Percentiles rank a stretch among this genome's conserved stretches.
Conservation (phyloP, 2,113 vertebrate genomes). For the Rhabdornis inornatus region DNA sequence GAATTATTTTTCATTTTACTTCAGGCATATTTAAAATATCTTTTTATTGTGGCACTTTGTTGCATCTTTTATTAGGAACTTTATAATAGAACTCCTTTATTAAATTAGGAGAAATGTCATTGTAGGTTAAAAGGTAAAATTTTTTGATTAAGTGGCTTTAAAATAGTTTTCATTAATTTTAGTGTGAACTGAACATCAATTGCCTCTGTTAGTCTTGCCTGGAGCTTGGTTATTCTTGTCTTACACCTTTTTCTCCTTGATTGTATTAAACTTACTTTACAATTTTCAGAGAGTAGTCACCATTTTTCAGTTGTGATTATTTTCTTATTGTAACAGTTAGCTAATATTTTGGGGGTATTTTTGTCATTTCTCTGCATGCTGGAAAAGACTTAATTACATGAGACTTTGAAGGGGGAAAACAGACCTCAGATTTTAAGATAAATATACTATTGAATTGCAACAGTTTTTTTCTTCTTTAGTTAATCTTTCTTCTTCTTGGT, state of each 20-base stretch:
- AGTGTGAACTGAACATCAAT: not conserved
- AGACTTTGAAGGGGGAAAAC: not conserved
- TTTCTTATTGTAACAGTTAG: not conserved
- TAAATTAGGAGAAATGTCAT: not conserved
- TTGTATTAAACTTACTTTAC: not conserved
- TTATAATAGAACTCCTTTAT: not conserved
- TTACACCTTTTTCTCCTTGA: not conserved
- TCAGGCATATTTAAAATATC: not conserved
- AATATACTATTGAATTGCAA: not conserved
- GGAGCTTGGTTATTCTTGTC: not conserved
- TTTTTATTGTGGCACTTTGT: not conserved
- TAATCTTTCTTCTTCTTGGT: not conserved
- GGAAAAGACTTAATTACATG: not conserved
- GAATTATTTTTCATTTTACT: not conserved
- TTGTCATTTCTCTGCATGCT: not conserved
- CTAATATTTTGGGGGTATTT: not conserved
- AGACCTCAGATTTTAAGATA: not conserved
- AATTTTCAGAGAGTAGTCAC: not conserved
- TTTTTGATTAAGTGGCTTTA: not conserved
- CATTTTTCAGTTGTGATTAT: not conserved
- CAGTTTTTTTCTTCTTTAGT: not conserved
- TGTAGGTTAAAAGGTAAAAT: not conserved
- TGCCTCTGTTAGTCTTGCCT: not conserved
- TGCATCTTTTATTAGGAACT: not conserved
- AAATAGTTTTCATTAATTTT: not conserved